Evolutionary conservation across 2,888 invertebrate genomes (phyloP).

Genomic region (Osedax fenrisi): DNA sequence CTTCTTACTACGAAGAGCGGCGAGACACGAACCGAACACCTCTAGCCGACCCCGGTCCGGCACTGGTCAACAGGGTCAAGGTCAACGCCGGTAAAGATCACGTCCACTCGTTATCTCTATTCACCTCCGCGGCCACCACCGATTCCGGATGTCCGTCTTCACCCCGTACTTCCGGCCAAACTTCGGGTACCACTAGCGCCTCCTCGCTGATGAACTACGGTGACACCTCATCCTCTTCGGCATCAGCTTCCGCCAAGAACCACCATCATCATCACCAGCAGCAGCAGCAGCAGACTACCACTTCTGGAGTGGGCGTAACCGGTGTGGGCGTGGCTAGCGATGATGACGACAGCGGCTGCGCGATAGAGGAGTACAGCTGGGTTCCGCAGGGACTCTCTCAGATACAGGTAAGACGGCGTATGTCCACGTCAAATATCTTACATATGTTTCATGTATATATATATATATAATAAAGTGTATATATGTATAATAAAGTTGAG

Average conservation of each 20-base stretch:
- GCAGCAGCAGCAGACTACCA: too few relatives aligned
- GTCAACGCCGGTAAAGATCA: background rate
- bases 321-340: background rate
- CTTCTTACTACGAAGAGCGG: background rate
- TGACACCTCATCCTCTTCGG: background rate
- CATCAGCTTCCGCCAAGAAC: background rate
- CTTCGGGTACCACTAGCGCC: background rate
- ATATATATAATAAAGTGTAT: too few relatives aligned
- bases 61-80: background rate
- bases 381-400: conserved; percentile 87
- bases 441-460: too few relatives aligned
- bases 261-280: too few relatives aligned
- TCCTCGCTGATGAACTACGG: too few relatives aligned
- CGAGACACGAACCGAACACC: background rate
- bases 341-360: conserved; percentile 93
- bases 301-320: too few relatives aligned
- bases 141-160: background rate
- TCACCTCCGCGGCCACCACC: background rate
- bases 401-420: conserved; percentile 77
- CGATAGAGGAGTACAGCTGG: conserved; percentile 94
- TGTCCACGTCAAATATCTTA: too few relatives aligned
- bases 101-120: background rate
- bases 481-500: too few relatives aligned
- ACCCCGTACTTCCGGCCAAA: background rate
- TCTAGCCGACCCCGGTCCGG: background rate